Conservation (phyloP, 2,797 vertebrate species). For the Mastacembelus armatus region DNA sequence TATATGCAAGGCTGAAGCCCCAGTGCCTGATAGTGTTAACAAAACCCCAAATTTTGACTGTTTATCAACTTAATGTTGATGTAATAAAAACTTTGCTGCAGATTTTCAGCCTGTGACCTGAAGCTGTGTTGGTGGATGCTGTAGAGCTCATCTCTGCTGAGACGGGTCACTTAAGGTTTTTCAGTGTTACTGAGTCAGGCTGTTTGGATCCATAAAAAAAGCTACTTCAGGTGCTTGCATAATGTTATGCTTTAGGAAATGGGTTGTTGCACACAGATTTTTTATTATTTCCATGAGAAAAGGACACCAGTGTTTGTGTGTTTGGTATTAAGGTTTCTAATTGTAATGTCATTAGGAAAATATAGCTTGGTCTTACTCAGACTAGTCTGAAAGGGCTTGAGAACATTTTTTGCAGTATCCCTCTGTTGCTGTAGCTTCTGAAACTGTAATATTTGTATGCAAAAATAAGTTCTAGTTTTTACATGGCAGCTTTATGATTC, state of each 20-base stretch:
- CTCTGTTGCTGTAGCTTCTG: conserved; percentile 1
- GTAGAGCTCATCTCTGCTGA: conserved; percentile 14
- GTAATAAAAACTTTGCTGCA: conserved; percentile 22
- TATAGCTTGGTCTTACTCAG: conserved; percentile 46
- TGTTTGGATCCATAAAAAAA: conserved; percentile 49
- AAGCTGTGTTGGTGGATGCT: conserved; percentile 13
- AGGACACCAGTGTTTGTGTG: conserved; percentile 50
- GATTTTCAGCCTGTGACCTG: conserved; percentile 28
- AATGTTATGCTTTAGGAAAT: conserved; percentile 60
- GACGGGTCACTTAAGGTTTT: conserved; percentile 47
- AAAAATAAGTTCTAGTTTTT: conserved; percentile 26
- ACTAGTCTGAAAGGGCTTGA: conserved; percentile 28
- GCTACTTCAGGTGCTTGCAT: conserved; percentile 62
- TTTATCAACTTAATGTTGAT: not conserved
- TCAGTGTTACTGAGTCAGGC: no score
- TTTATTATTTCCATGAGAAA: conserved; percentile 47
- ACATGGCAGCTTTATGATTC: conserved; percentile 22
- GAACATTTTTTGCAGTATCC: conserved; percentile 18
- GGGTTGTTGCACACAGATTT: conserved; percentile 41
- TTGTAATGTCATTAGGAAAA: conserved; percentile 46
- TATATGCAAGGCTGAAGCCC: not conserved
- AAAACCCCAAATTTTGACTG: not conserved
- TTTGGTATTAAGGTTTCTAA: conserved; percentile 41
- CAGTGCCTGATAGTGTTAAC: not conserved
- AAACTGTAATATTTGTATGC: conserved; percentile 22